phyloP scores from a whole-genome alignment of 2,113 vertebrate species.

The Labeo catla region DNA sequence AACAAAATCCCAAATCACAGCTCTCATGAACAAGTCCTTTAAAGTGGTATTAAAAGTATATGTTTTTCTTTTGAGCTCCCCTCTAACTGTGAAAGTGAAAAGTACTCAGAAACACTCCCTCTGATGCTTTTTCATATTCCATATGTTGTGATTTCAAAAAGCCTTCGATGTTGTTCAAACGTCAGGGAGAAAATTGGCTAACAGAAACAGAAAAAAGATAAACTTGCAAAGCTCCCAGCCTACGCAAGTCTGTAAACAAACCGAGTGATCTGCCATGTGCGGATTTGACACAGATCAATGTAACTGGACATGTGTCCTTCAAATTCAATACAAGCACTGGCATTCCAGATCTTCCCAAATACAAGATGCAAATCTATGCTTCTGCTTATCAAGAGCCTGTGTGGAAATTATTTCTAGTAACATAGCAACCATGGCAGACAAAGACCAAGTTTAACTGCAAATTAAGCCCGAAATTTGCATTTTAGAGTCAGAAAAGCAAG shows the following conservation, averaged over 20 bases:
- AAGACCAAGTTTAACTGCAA: conserved; percentile 11
- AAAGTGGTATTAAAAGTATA: neutral
- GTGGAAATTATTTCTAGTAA: conserved; percentile 13
- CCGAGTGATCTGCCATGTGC: neutral
- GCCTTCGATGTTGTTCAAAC: neutral
- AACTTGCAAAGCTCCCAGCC: conserved; percentile 2
- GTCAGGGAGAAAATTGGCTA: neutral
- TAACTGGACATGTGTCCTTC: neutral
- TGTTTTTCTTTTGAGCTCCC: neutral
- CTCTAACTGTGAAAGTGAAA: neutral
- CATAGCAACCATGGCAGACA: conserved; percentile 26
- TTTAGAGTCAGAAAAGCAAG: neutral
- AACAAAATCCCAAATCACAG: neutral
- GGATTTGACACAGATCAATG: neutral
- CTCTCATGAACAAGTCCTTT: neutral
- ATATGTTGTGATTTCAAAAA: conserved; percentile 6
- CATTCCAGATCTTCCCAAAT: neutral
- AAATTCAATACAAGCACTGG: neutral
- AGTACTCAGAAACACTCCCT: neutral
- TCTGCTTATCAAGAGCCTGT: neutral
- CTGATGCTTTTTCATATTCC: conserved; percentile 12
- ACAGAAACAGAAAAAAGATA: neutral
- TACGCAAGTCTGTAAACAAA: neutral
- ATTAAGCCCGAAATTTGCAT: conserved; percentile 21
- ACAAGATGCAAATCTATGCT: conserved; percentile 3